Conservation (phyloP, 2,113 vertebrate genomes). For the Nibea coibor region DNA sequence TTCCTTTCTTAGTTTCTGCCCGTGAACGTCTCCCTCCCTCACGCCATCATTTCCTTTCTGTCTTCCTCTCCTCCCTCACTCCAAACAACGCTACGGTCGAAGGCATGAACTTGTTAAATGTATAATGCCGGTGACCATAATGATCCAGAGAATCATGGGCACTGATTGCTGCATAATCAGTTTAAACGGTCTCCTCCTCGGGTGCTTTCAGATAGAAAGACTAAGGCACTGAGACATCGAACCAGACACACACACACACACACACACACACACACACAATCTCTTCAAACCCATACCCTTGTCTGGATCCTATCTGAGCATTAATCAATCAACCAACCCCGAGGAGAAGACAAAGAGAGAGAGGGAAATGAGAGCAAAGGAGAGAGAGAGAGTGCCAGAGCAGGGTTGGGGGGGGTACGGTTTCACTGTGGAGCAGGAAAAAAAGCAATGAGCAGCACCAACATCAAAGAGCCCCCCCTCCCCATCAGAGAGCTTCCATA, state of each 20-base stretch:
- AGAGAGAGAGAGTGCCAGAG: slow-evolving; percentile 43
- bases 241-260: slow-evolving; percentile 10
- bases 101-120: slow-evolving; percentile 58
- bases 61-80: not conserved
- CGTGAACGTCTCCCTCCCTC: not conserved
- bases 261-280: slow-evolving; percentile 29
- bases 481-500: slow-evolving; percentile 63
- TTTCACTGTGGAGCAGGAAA: slow-evolving; percentile 52
- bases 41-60: not conserved
- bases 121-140: slow-evolving; percentile 65
- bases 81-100: slow-evolving; percentile 26
- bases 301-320: slow-evolving; percentile 65
- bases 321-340: slow-evolving; percentile 72
- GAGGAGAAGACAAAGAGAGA: slow-evolving; percentile 50
- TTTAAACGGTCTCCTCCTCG: slow-evolving; percentile 63
- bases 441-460: slow-evolving; percentile 46
- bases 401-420: slow-evolving; percentile 34
- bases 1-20: not conserved
- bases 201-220: slow-evolving; percentile 56
- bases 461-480: slow-evolving; percentile 71
- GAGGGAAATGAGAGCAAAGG: slow-evolving; percentile 38
- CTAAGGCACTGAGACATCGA: slow-evolving; percentile 18
- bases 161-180: slow-evolving; percentile 72
- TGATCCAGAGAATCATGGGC: slow-evolving; percentile 55
- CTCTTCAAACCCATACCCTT: slow-evolving; percentile 40